A percentile compares a stretch with the other conserved stretches of the same genome.
phyloP scores from a whole-genome alignment of 2,797 vertebrate genomes.

The Acropternis orthonyx region DNA sequence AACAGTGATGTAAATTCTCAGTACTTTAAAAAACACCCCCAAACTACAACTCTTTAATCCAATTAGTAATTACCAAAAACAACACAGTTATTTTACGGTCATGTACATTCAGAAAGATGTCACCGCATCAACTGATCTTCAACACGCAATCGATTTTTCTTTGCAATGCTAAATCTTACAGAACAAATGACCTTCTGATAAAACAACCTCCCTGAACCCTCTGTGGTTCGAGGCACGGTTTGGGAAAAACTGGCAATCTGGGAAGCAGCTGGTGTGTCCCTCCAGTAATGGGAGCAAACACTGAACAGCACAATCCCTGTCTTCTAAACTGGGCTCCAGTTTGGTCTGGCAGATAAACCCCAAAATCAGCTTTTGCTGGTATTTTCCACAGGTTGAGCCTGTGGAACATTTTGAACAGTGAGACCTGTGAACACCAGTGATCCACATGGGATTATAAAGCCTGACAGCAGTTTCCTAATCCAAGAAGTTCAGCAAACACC shows the following conservation, averaged over 20 bases:
- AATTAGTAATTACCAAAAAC: neutral
- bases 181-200: neutral
- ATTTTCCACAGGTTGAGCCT: neutral
- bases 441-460: neutral
- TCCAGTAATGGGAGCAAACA: fast-evolving
- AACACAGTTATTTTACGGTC: neutral
- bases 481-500: neutral
- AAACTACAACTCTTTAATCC: neutral
- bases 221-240: neutral
- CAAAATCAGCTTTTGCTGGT: neutral
- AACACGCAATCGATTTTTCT: neutral
- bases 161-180: neutral
- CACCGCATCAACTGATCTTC: neutral
- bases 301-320: neutral
- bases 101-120: neutral
- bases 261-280: neutral
- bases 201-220: fast-evolving
- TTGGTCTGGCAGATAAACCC: neutral
- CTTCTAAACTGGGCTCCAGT: neutral
- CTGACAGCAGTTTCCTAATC: neutral
- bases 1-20: neutral
- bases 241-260: neutral
- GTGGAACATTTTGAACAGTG: fast-evolving
- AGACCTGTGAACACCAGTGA: neutral
- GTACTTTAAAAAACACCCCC: neutral